Evolutionary conservation across 2,888 invertebrate species (phyloP).

Genomic region (Mechanitis messenoides): DNA sequence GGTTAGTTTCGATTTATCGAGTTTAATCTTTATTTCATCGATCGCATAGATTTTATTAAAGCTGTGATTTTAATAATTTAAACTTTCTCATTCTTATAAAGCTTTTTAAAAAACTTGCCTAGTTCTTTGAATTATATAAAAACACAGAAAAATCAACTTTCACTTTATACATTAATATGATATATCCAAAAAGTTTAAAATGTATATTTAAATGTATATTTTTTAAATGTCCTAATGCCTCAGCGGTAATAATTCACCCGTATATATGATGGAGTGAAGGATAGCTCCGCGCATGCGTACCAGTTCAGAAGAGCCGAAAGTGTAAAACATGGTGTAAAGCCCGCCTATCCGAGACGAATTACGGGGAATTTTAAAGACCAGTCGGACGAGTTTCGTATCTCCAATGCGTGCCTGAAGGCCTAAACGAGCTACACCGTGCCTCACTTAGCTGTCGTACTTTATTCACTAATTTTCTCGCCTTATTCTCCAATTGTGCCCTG

Average conservation of each 20-base stretch:
- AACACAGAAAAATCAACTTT: no score
- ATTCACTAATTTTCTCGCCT: background rate
- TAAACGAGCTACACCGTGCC: slow-evolving; percentile 41
- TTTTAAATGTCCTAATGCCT: no score
- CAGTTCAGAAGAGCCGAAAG: slow-evolving; percentile 34
- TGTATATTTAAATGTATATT: no score
- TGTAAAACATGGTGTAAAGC: slow-evolving; percentile 43
- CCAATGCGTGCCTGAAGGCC: slow-evolving; percentile 45
- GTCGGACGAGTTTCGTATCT: slow-evolving; percentile 50
- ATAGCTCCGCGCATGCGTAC: slow-evolving; percentile 11
- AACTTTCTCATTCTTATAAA: no score
- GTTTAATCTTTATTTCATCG: background rate
- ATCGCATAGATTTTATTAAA: no score
- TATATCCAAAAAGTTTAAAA: no score
- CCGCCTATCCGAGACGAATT: slow-evolving; percentile 51
- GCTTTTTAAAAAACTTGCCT: no score
- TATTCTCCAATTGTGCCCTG: background rate
- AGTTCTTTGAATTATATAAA: no score
- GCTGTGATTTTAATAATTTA: no score
- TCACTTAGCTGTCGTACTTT: background rate
- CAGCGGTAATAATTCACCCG: no score
- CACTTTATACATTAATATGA: no score
- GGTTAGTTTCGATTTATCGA: slow-evolving; percentile 49
- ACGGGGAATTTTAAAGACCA: slow-evolving; percentile 61
- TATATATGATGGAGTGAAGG: background rate